Base-by-base conservation (phyloP, 2,888 invertebrate species). In the Schrankia costaestrigalis region DNA sequence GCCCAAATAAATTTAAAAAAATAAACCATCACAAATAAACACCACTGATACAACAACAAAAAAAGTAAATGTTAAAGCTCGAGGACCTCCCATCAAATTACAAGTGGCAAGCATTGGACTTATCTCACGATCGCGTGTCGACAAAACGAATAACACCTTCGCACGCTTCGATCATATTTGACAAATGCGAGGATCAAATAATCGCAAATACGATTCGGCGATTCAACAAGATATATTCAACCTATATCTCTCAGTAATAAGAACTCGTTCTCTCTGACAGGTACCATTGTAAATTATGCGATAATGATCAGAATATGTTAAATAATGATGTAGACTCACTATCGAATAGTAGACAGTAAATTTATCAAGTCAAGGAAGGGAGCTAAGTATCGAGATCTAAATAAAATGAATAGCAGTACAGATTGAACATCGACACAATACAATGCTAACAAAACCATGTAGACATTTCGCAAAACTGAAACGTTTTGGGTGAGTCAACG, bases 91-190 rank as follows among this genome's bases (percentile, higher is more conserved):
- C 75, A 74, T 76, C 73, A 72, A 74, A 78, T 78, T 69, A 75
- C 73, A 78, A 76, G 79, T 78, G 70, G 77, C 75, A 72, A 71
- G 68, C 70, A 56, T 56, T 46, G 48, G 59, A 71, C 67, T 75
- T 75, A 78, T 79, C 77, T 70, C 65, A 57, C 59, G 65, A 78
- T 80, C 75, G 77, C 73, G 71, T 79, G 78, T 78, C 77, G 73
- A 75, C 77, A 74, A 78, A 78, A 78, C 70, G 78, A 77, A 75
- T 68, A 77, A 75, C 77, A 75, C 70, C 69, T 73, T 74, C 64
- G 67, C 70, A 65, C 63, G 60, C 69, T 70, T 71, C 74, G 65
- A 75, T 78, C 76, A 75, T 73, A 72, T 73, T 75, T 78, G 75
- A 79, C 78, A 75, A 78, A 80, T 76, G 74, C 63, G 53, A 54